Base-by-base conservation (phyloP, 1,140 invertebrate species). In the Doryteuthis pealeii region DNA sequence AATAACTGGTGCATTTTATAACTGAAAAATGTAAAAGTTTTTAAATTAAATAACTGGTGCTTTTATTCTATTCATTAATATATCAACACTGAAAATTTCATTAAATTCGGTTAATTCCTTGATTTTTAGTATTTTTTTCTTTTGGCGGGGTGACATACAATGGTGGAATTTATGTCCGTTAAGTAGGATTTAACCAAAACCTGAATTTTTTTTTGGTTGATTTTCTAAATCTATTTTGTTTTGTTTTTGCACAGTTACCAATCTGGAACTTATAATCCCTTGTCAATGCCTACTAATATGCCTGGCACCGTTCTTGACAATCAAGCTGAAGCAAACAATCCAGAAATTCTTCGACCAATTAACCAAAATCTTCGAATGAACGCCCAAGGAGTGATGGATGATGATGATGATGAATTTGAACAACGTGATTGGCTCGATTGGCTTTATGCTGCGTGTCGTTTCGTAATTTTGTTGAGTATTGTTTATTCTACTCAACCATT, bases 401-500 rank as follows among this genome's bases (percentile, higher is more conserved):
- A 35, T 78, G 83, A 84, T 73, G 81, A 83, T 35, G 91, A 91
- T 67, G 91, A 91, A 70, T 89, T 88, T 62, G 88, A 87, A 72
- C 91, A 92, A 79, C 90, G 93, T 58, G 95, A 96, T 88, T 96
- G 95, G 95, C 88, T 96, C 35, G 95, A 96, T 83, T 92, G 93
- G 82, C 90, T 95, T 77, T 96, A 96, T 83, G 90, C 92, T 73
- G 88, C 93, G 6, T 93, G 92, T 66, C 90, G 95, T 43, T 87
- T 94, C 54, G 88, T 93, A 49, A 91, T 95, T 62, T 90, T 96
- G 26, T 90, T 95, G 79, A 93, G 92, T 72, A 91, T 96, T 79
- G 91, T 96, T 32, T 96, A 95, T 85, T 96, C 86, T 96, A 96
- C 84, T 95, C 95, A 0, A 95, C 94, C 66, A 92, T 94, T 0